Evolutionary conservation across 2,888 invertebrate species (phyloP), one percentile per base, ranked within the genome.

Genomic region (Saturnia japonica): DNA sequence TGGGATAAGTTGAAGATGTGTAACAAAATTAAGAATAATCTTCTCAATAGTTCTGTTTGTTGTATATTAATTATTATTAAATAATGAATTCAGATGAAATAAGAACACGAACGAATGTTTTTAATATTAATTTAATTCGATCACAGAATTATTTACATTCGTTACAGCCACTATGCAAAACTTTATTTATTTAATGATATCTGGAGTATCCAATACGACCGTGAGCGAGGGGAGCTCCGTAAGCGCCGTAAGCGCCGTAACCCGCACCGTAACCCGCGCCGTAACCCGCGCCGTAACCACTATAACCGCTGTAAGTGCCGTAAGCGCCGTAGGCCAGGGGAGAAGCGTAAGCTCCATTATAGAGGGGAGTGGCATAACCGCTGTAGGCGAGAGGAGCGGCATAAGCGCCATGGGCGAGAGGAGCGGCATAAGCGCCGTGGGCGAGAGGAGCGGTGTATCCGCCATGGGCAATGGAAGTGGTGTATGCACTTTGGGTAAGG

Each of bases 161-260:
- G 57, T 70, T 73, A 68, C 68, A 72, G 72, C 75, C 66, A 54
- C 54, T 67, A 22, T 64, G 62, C 54, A 70, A 28, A 43, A 42
- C 82, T 42, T 51, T n/a, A 66, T 25, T 76, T 47, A 75, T 76
- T 73, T 79, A 80, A 74, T 80, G 80, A 70, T 74, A 77, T 73
- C 80, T 80, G 74, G 80, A 84, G 81, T 88, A 88, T 45, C 85
- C 85, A 72, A 83, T 76, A 62, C 80, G 76, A 70, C 80, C 57
- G 57, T 60, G 57, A 16, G 25, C 57, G 70, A 83, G 81, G 70
- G 74, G 75, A 68, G 79, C 79, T 54, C 81, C 82, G 45, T 83
- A 80, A 68, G 74, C 82, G 66, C 79, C 75, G 68, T 71, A 80
- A 43, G 81, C 82, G 68, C 82, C 81, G 71, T 81, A 79, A 4